Percentiles rank a stretch among this genome's conserved stretches.
Evolutionary conservation across 2,113 vertebrate genomes (phyloP).

Genomic region (Apaloderma vittatum): DNA sequence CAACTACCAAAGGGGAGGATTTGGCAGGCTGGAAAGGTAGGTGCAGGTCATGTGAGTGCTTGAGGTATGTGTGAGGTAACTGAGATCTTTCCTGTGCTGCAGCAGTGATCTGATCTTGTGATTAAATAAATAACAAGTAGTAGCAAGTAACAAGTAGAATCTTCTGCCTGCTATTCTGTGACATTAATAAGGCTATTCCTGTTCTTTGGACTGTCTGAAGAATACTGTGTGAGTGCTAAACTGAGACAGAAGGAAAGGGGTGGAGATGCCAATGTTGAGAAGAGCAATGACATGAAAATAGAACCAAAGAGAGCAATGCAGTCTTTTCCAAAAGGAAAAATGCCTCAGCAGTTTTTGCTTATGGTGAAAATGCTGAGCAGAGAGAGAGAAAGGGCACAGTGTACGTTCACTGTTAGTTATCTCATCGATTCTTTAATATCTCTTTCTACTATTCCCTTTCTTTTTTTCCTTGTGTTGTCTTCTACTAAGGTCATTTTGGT

Average conservation of each 20-base stretch:
- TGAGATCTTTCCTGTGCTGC: neutral
- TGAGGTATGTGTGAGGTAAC: neutral
- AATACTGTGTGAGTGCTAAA: neutral
- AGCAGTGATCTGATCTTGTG: neutral
- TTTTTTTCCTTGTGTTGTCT: neutral
- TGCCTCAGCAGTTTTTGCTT: neutral
- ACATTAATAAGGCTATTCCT: neutral
- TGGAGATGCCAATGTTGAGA: neutral
- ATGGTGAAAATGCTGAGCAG: neutral
- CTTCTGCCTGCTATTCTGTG: neutral
- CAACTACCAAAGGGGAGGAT: constrained; percentile 88
- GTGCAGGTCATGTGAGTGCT: neutral
- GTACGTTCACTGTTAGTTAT: neutral
- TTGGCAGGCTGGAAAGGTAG: constrained; percentile 80
- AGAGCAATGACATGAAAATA: neutral
- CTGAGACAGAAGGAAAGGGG: neutral
- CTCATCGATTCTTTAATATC: neutral
- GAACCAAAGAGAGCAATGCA: neutral
- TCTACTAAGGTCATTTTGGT: constrained; percentile 76
- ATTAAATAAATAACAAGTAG: neutral
- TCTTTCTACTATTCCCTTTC: neutral
- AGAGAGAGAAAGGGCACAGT: neutral
- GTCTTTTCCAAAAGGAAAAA: neutral
- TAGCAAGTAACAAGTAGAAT: neutral
- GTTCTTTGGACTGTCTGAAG: neutral